A percentile compares a stretch with the other conserved stretches of the same genome.
Conservation (phyloP, 2,888 invertebrate genomes). For the Troilus luridus region DNA sequence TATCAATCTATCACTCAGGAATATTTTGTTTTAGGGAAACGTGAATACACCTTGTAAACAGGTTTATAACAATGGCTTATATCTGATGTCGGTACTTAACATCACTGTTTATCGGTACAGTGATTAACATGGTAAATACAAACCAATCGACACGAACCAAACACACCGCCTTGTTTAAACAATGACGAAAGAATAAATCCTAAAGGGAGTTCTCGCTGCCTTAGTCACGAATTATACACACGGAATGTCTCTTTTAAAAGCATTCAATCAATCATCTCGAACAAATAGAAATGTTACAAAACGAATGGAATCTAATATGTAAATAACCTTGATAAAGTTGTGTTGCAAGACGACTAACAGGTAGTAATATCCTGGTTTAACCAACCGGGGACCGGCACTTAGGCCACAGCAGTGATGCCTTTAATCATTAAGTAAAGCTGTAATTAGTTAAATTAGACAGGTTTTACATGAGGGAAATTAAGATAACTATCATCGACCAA, state of each 20-base stretch:
- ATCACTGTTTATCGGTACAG: too few species aligned
- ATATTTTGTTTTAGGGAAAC: too few species aligned
- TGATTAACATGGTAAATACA: neutral
- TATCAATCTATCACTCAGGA: too few species aligned
- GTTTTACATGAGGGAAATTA: too few species aligned
- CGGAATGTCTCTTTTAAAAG: slow-evolving; percentile 34
- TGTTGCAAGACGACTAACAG: neutral
- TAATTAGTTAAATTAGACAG: too few species aligned
- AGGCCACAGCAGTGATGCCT: neutral
- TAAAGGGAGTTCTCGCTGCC: neutral
- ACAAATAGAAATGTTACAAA: slow-evolving; percentile 17
- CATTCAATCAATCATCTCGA: slow-evolving; percentile 6
- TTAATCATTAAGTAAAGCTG: neutral
- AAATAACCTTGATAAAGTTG: neutral
- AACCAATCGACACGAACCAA: neutral
- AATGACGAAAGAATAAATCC: slow-evolving; percentile 26
- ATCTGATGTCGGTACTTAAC: too few species aligned
- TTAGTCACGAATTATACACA: slow-evolving; percentile 20
- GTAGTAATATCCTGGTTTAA: neutral
- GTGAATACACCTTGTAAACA: too few species aligned
- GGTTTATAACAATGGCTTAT: too few species aligned
- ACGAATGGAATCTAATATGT: slow-evolving; percentile 34
- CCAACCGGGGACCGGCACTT: neutral
- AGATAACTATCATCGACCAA: too few species aligned
- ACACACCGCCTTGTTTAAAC: neutral